Evolutionary conservation across 30 jellyfish, hydroid and myxozoan genomes (phyloP), one percentile per base, ranked within the genome.

Genomic region (Sanderia malayensis): DNA sequence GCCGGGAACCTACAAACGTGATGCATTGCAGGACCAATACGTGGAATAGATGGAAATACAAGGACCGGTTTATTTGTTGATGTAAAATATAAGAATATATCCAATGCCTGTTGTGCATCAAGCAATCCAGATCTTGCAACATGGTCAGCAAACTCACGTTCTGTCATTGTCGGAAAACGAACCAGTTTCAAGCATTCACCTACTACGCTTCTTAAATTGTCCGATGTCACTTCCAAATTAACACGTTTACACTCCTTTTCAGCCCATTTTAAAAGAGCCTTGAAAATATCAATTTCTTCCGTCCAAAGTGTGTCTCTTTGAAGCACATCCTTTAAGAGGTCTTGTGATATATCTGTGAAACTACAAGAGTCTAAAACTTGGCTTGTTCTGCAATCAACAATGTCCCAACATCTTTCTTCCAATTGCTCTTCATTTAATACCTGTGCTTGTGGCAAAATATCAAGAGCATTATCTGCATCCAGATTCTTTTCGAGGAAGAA

Each of bases 11-110:
- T 60, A 9, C 93, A n/a, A 34, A 81, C 80, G 44, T 81, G 93
- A 47, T 81, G 93, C 93, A 81, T 81, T 26, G 93, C 93, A 0
- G 93, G 93, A 31, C 93, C 93, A 20, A 81, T 70, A 46, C 93
- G 47, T 6, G 93, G 58, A 24, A 81, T 58, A 4, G 93, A 58
- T 37, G 93, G 93, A 33, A 81, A 81, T 13, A 62, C 47, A 69
- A 81, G 44, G 1, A 31, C 24, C 4, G 93, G 93, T 44, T 81
- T 81, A 21, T 58, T 67, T 60, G 93, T 68, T 57, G 93, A 81
- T 0, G 93, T 81, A 44, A 81, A 81, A 45, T 81, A 81, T 15
- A 81, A 37, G 47, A 81, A 81, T 19, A 81, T 61, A 23, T 81
- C 84, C 19, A 81, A 47, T 0, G 93, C 93, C 41, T 81, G 85